Conservation (phyloP, 2,113 vertebrate species). For the Rallus limicola region DNA sequence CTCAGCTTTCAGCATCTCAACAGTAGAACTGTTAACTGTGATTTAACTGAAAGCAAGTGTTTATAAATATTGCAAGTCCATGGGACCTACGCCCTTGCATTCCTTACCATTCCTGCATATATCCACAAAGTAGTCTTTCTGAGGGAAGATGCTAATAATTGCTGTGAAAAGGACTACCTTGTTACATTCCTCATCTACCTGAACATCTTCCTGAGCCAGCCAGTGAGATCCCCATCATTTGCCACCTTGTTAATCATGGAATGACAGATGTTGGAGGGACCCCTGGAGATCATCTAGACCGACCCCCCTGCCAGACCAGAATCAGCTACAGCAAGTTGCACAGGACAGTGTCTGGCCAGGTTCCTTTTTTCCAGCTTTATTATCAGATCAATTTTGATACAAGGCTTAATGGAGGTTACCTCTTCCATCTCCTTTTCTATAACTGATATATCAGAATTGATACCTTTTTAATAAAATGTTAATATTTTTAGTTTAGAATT, state of each 20-base stretch:
- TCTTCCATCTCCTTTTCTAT: background rate
- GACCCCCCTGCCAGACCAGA: too few species aligned
- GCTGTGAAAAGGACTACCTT: background rate
- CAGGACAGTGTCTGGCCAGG: too few species aligned
- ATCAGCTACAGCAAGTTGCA: too few species aligned
- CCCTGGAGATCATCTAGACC: too few species aligned
- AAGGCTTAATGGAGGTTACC: background rate
- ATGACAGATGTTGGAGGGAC: too few species aligned
- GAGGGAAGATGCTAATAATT: background rate
- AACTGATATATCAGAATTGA: background rate
- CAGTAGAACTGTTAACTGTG: background rate
- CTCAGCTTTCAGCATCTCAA: background rate
- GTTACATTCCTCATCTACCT: background rate
- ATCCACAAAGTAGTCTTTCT: background rate
- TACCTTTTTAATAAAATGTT: background rate
- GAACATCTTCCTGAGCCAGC: background rate
- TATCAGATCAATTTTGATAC: background rate
- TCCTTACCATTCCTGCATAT: background rate
- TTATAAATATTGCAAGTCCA: background rate
- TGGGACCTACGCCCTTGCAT: background rate
- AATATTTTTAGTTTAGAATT: background rate
- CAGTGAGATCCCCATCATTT: background rate
- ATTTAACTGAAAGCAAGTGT: background rate
- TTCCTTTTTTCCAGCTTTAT: background rate
- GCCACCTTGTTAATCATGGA: background rate